Evolutionary conservation across 2,888 invertebrate species (phyloP), one percentile per base, ranked within the genome.

Genomic region (Hemaris fuciformis): DNA sequence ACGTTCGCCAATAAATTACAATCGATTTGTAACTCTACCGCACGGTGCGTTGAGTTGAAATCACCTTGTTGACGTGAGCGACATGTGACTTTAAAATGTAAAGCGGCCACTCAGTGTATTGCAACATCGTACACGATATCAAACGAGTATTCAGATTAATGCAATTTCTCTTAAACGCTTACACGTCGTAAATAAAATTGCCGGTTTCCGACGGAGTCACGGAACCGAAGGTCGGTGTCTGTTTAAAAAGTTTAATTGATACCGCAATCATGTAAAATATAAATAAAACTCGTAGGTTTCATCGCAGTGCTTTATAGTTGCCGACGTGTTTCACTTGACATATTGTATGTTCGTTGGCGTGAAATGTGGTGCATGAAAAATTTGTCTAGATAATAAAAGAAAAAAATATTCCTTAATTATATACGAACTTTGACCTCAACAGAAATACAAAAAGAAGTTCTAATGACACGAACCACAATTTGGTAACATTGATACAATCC

Each of bases 161-260:
- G 91, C 90, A 91, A 91, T 92, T 91, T 91, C 89, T 91, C 89
- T 92, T 92, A 92, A 92, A 90, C 87, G 91, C 89, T 91, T 91
- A 87, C 91, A 91, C 90, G 89, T 91, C 91, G 87, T 91, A 92
- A 91, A 92, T 92, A 90, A 92, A 91, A 92, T 91, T 89, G 87
- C 86, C 83, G 85, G 86, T 87, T 85, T 80, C 80, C 80, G 84
- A 82, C 78, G 81, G 79, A 76, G 76, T 75, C 72, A 76, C 74
- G 64, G 72, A 73, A 75, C 74, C 73, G 81, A 86, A 85, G 85
- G 84, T 81, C 80, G 75, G 77, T 66, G 68, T 77, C 69, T 70
- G 74, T 80, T 85, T 83, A 84, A 84, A 84, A 76, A 83, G 76
- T 84, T 87, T 87, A 87, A 88, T 88, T 88, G 87, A 84, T 85